Conservation (phyloP, 2,888 invertebrate genomes). For the Muscina levida region DNA sequence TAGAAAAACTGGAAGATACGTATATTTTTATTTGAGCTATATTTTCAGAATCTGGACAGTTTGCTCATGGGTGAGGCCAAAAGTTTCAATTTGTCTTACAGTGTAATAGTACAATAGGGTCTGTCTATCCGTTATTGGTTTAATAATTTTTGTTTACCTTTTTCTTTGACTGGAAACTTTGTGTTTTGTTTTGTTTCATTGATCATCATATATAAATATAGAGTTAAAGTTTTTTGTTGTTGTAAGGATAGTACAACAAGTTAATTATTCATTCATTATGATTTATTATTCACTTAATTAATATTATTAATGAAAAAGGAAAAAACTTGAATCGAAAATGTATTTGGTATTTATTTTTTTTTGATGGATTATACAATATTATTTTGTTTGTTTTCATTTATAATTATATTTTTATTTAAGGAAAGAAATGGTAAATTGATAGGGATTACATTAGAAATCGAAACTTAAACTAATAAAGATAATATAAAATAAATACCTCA, state of each 20-base stretch:
- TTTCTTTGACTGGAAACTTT: conserved; percentile 35
- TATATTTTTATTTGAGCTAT: too few species aligned
- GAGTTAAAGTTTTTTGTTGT: conserved; percentile 26
- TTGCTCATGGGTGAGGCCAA: too few species aligned
- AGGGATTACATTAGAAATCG: too few species aligned
- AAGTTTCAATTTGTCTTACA: too few species aligned
- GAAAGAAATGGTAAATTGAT: too few species aligned
- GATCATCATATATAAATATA: conserved; percentile 38
- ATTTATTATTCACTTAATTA: conserved; percentile 14
- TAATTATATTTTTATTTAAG: too few species aligned
- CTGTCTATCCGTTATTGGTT: conserved; percentile 15
- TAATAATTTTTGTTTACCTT: conserved; percentile 27
- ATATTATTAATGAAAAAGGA: conserved; percentile 27
- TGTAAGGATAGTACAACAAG: too few species aligned
- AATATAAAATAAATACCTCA: too few species aligned
- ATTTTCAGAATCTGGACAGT: too few species aligned
- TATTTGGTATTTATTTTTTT: conserved; percentile 13
- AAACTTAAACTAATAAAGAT: too few species aligned
- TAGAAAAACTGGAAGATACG: too few species aligned
- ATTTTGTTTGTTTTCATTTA: conserved; percentile 21
- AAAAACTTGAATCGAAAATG: conserved; percentile 12
- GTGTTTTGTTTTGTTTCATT: conserved; percentile 20
- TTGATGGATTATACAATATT: conserved; percentile 38
- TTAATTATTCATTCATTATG: background rate
- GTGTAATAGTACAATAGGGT: conserved; percentile 46